These are phyloP conservation scores for Romanogobio albipinnatus DNA, from an alignment of 2,113 vertebrate species.

Conservation along the genomic window DNA sequence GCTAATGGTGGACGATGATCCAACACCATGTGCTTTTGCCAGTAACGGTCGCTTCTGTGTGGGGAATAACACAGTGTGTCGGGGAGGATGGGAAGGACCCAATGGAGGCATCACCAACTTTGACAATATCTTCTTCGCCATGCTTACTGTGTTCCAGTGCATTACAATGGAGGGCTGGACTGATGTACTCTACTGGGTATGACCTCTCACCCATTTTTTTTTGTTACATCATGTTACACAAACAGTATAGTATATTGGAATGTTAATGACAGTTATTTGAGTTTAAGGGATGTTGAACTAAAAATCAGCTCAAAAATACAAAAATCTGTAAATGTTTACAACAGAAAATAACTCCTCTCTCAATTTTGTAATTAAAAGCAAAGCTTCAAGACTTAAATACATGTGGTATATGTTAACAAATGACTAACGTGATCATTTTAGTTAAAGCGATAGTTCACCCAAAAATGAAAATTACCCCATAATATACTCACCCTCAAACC, in stretches of 20 bases:
- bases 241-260: neutral
- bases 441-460: too few species aligned
- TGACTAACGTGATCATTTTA: neutral
- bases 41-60: slow-evolving; percentile 83
- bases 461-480: too few species aligned
- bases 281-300: neutral
- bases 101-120: slow-evolving; percentile 94
- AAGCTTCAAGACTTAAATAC: neutral
- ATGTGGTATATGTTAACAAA: neutral
- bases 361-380: neutral
- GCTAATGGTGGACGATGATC: slow-evolving; percentile 84
- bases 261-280: neutral
- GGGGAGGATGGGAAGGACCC: slow-evolving; percentile 85
- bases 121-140: slow-evolving; percentile 94
- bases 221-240: neutral
- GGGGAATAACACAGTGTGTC: slow-evolving; percentile 83
- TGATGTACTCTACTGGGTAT: slow-evolving; percentile 89
- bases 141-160: slow-evolving; percentile 91
- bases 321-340: neutral
- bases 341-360: neutral
- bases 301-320: neutral
- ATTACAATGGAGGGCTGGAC: slow-evolving; percentile 95
- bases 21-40: slow-evolving; percentile 83
- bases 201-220: neutral
- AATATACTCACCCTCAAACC: too few species aligned